These are phyloP conservation scores for Metallyticus violacea DNA, from an alignment of 2,888 invertebrate species.

Conservation along the genomic window DNA sequence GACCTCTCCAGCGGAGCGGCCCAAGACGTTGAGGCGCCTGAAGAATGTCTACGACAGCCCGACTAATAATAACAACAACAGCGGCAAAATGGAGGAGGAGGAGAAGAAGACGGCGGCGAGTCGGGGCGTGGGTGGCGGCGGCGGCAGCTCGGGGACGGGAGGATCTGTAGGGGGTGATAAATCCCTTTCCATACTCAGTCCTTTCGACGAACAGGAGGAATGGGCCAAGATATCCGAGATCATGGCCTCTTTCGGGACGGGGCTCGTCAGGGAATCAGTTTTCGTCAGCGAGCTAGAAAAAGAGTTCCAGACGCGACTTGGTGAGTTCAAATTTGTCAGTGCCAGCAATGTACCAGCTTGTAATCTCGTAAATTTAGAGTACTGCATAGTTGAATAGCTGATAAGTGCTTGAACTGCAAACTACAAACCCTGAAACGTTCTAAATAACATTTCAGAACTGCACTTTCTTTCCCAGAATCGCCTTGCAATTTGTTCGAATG, in stretches of 20 bases:
- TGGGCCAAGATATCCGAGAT: constrained; percentile 96
- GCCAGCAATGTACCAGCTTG: no score
- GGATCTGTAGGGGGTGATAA: constrained; percentile 46
- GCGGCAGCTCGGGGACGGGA: constrained; percentile 35
- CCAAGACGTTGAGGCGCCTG: constrained; percentile 70
- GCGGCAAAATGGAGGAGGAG: constrained; percentile 33
- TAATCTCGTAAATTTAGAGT: no score
- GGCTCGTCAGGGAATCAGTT: constrained; percentile 72
- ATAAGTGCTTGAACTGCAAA: no score
- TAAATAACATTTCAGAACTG: no score
- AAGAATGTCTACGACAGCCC: constrained; percentile 67
- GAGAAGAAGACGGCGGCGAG: constrained; percentile 45
- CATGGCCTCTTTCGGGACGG: constrained; percentile 90
- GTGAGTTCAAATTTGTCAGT: constrained; percentile 42
- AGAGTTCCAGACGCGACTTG: constrained; percentile 72
- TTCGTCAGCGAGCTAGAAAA: constrained; percentile 76
- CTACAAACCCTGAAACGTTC: no score
- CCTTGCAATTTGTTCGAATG: no score
- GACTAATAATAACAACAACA: constrained; percentile 40
- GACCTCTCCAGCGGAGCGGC: constrained; percentile 65
- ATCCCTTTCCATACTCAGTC: constrained; percentile 67
- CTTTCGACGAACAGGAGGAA: constrained; percentile 92
- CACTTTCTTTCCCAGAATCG: no score
- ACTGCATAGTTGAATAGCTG: no score
- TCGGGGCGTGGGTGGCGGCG: constrained; percentile 39